These are phyloP conservation scores for Scotopteryx bipunctaria DNA, from an alignment of 2,888 invertebrate genomes.

Conservation along the genomic window DNA sequence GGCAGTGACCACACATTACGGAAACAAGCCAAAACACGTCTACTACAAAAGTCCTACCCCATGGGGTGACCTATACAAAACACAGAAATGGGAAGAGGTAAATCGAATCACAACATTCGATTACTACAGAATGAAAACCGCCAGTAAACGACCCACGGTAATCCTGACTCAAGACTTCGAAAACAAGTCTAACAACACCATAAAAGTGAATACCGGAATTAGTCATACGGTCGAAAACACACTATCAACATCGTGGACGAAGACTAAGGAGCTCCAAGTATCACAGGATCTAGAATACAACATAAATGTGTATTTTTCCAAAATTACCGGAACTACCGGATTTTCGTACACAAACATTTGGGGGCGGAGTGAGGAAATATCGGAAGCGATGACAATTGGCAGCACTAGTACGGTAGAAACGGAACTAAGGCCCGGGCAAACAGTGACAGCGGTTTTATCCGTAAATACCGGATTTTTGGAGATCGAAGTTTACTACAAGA, in stretches of 20 bases:
- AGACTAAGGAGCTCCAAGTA: conserved; percentile 50
- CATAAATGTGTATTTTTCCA: conserved; percentile 59
- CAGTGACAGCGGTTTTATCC: conserved; percentile 59
- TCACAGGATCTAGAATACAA: conserved; percentile 62
- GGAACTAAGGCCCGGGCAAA: conserved; percentile 60
- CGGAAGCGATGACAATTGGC: conserved; percentile 59
- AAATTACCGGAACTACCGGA: conserved; percentile 53
- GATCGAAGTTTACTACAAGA: conserved; percentile 56
- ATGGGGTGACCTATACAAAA: conserved; percentile 67
- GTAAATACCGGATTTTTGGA: conserved; percentile 59
- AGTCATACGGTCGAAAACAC: conserved; percentile 65
- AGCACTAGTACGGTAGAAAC: conserved; percentile 60
- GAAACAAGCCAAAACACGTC: conserved; percentile 48
- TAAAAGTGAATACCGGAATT: conserved; percentile 69
- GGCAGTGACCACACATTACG: conserved; percentile 53
- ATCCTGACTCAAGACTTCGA: conserved; percentile 62
- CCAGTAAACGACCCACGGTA: conserved; percentile 46
- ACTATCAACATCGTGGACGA: conserved; percentile 60
- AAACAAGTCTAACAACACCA: conserved; percentile 55
- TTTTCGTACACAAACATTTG: conserved; percentile 58
- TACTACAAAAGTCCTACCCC: conserved; percentile 67
- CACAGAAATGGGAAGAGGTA: conserved; percentile 62
- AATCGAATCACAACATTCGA: conserved; percentile 50
- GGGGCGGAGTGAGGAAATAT: conserved; percentile 61
- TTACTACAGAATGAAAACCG: conserved; percentile 49